phyloP scores from a whole-genome alignment of 2,113 vertebrate genomes.

The Alectura lathami region DNA sequence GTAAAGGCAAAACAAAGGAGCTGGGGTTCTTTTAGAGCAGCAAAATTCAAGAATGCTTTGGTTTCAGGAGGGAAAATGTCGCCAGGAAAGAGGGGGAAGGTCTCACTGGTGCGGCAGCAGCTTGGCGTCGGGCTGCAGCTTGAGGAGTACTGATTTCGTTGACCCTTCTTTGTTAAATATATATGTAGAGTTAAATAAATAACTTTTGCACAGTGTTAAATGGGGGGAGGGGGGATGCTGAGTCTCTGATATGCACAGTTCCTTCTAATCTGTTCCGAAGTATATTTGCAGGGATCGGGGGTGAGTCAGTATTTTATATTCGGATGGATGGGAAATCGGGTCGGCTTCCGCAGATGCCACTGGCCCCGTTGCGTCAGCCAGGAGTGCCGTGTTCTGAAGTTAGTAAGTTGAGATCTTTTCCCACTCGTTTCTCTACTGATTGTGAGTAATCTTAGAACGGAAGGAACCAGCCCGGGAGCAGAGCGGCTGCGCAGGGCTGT shows the following conservation, averaged over 20 bases:
- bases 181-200: slow-evolving; percentile 17
- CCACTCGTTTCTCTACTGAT: background rate
- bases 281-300: slow-evolving; percentile 66
- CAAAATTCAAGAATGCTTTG: background rate
- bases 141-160: slow-evolving; percentile 1
- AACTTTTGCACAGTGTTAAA: slow-evolving; percentile 72
- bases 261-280: slow-evolving; percentile 65
- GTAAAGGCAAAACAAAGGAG: slow-evolving; percentile 33
- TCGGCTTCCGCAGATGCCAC: slow-evolving; percentile 57
- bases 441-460: background rate
- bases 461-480: background rate
- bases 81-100: background rate
- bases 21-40: background rate
- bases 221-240: background rate
- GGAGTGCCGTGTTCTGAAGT: slow-evolving; percentile 8
- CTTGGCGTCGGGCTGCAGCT: background rate
- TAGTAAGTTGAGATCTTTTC: background rate
- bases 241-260: slow-evolving; percentile 57
- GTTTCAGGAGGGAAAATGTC: background rate
- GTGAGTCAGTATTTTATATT: slow-evolving; percentile 66
- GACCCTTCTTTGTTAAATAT: slow-evolving; percentile 32
- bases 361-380: background rate
- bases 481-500: background rate
- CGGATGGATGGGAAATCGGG: slow-evolving; percentile 22
- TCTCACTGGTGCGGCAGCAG: background rate